Evolutionary conservation across 2,113 vertebrate species (phyloP), one percentile per base, ranked within the genome.

Genomic region (Gasterosteus nipponicus): DNA sequence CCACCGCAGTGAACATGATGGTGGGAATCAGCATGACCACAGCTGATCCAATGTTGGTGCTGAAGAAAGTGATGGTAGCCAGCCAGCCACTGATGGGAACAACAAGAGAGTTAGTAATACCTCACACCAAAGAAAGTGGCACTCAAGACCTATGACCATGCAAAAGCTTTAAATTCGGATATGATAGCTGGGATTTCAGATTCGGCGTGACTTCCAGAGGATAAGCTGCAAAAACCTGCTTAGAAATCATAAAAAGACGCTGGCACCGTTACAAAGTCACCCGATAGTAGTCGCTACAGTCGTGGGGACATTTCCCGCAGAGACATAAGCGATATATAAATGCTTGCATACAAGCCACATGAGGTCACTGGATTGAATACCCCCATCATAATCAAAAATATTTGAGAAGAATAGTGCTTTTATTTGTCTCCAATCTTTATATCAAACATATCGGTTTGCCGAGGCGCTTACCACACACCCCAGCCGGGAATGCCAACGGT

Each of bases 11-110:
- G 85, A 99, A 99, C 94, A 99, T 96, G 80, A 99, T 47, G 0
- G 98, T 99, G 56, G 98, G 98, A 80, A 99, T 97, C 84, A 99
- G 93, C 98, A 99, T 99, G 69, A 99, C 97, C 60, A 99, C 95
- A 0, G 97, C 98, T 0, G 98, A 96, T 77, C 97, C 98, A 2
- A 98, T 83, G 3, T 98, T 99, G 80, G 96, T 98, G 87, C 97
- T 96, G 0, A 99, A 98, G 93, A 98, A 99, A 78, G 95, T 95
- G 86, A 99, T 97, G 0, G 98, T 96, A 42, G 97, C 98, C 7
- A 99, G 96, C 98, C 98, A 99, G 81, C 98, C 98, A 0, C 98
- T 99, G 92, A 56, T 63, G 78, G 33, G 87, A 74, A 71, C 84
- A 19, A 62, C 51, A 70, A 14, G 58, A 46, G 29, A 73, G 64